These are phyloP conservation scores for Ophthalmolycus amberensis DNA, from an alignment of 2,113 vertebrate species.

Conservation along the genomic window DNA sequence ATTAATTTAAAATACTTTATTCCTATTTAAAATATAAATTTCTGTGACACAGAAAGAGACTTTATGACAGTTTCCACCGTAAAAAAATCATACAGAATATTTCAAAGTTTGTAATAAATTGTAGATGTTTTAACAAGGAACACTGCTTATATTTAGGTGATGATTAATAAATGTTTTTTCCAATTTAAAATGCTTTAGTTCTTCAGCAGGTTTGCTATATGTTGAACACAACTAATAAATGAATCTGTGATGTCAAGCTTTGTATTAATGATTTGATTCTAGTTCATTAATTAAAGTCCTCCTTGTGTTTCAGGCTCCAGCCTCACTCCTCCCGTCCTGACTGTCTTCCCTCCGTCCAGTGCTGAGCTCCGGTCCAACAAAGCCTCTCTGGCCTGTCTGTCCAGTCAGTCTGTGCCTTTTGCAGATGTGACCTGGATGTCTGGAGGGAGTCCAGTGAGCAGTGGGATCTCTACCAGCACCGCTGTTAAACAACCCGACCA, in stretches of 20 bases:
- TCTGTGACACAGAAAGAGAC: too few species aligned
- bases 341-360: slow-evolving; percentile 74
- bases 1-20: too few species aligned
- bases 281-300: background rate
- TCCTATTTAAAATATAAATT: too few species aligned
- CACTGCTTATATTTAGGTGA: background rate
- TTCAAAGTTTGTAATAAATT: too few species aligned
- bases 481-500: too few species aligned
- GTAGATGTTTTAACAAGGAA: too few species aligned
- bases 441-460: slow-evolving; percentile 6
- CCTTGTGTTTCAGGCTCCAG: slow-evolving; percentile 11
- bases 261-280: background rate
- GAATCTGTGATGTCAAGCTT: background rate
- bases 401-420: slow-evolving; percentile 61
- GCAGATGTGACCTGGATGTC: slow-evolving; percentile 71
- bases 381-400: slow-evolving; percentile 75
- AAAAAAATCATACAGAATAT: too few species aligned
- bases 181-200: background rate
- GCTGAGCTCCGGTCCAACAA: slow-evolving; percentile 66
- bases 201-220: background rate
- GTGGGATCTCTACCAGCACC: too few species aligned
- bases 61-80: too few species aligned
- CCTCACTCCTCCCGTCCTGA: slow-evolving; percentile 62
- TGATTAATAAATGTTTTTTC: background rate
- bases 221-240: background rate